These are phyloP conservation scores for Phrynosoma blainvillii DNA, from an alignment of 2,113 vertebrate species.

Conservation along the genomic window DNA sequence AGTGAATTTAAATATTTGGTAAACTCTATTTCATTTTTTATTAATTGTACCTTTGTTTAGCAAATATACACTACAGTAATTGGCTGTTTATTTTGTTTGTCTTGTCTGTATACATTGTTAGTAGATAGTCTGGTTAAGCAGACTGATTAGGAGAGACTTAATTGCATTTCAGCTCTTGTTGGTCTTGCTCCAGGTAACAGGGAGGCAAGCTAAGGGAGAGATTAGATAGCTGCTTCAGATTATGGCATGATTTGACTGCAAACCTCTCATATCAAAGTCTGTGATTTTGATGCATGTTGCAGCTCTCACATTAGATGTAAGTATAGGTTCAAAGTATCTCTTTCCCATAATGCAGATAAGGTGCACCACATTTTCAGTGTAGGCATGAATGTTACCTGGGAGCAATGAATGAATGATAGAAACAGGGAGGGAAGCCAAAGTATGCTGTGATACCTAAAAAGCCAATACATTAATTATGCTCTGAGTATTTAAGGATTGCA, in stretches of 20 bases:
- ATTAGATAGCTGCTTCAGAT: background rate
- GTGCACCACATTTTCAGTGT: background rate
- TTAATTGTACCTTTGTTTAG: constrained; percentile 69
- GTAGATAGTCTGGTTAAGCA: constrained; percentile 55
- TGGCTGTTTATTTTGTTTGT: constrained; percentile 65
- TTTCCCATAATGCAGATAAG: background rate
- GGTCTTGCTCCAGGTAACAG: constrained; percentile 27
- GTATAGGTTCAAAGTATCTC: background rate
- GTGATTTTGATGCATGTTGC: background rate
- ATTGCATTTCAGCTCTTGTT: constrained; percentile 34
- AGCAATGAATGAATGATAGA: background rate
- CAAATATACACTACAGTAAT: constrained; percentile 59
- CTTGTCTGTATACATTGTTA: constrained; percentile 57
- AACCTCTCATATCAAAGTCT: background rate
- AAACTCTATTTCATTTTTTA: constrained; percentile 62
- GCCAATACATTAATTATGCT: too few species aligned
- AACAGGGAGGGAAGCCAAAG: too few species aligned
- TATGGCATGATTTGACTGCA: rapidly evolving
- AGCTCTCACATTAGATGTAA: background rate
- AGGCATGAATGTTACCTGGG: background rate
- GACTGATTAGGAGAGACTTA: constrained; percentile 57
- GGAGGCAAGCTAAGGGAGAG: constrained; percentile 31
- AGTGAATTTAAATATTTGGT: constrained; percentile 60
- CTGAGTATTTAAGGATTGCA: too few species aligned
- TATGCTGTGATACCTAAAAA: too few species aligned